Base-by-base conservation (phyloP, 2,888 invertebrate genomes). In the Spisula subtruncata region DNA sequence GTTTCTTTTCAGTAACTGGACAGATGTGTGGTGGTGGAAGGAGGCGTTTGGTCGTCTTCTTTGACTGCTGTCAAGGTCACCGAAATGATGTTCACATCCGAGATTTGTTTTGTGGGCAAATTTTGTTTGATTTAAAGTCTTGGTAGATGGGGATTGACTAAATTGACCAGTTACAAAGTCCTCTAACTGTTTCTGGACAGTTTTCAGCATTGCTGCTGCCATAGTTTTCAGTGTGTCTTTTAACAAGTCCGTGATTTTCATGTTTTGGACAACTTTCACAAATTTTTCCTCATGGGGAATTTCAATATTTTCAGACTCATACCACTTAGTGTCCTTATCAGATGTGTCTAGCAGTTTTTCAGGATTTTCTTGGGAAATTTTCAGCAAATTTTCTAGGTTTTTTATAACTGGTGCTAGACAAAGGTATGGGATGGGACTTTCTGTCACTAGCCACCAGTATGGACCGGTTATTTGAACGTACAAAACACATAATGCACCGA, bases 1-100 rank as follows among this genome's bases (percentile, higher is more conserved):
- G 25, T 87, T 54, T 85, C 82, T 56, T 92, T 93, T 48, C 4
- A 93, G 71, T 16, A 93, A 48, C 81, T 60, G 60, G 8, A 60
- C 25, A 8, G 60, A 60, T 18, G 60, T 18, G 10, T 60, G 60
- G 60, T 60, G 60, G 25, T 60, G 20, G 1, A 60, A 18, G 0
- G 60, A 60, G 1, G 60, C 60, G n/a, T 60, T 60, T 18, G 60
- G 60, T 5, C 60, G 60, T 25, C 60, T 20, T n/a, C 60, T 14
- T 20, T 60, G 60, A n/a, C n/a, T 20, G n/a, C n/a, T 60, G n/a
- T 60, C 60, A 16, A 60, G n/a, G 10, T 60, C 60, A 10, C 60
- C 60, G 20, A 60, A 60, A n/a, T 60, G 60, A 10, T 60, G 60
- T 25, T 60, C 25, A 25, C 60, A 60, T 18, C n/a, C 60, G 8